Evolutionary conservation across 2,113 vertebrate genomes (phyloP).

Genomic region (Neoarius graeffei): DNA sequence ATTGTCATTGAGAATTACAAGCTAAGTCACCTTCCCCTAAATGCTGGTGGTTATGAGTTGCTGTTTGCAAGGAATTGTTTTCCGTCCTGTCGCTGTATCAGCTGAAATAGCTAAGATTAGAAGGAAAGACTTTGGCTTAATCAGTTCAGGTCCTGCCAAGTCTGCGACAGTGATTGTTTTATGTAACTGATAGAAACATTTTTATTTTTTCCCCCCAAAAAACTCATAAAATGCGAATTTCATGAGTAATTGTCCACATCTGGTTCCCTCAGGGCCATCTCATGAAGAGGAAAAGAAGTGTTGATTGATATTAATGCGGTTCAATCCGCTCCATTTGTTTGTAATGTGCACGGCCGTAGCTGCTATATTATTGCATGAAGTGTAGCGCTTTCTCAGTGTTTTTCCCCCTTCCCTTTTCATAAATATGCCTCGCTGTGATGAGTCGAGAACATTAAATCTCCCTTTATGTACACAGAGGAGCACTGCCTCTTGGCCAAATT

Average conservation of each 20-base stretch:
- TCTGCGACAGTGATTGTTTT: constrained; percentile 16
- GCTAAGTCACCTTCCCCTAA: constrained; percentile 59
- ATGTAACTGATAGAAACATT: not conserved
- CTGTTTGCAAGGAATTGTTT: constrained; percentile 58
- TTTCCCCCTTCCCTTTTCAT: constrained; percentile 56
- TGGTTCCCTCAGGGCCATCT: constrained; percentile 53
- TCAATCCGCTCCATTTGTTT: constrained; percentile 66
- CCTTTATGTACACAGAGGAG: constrained; percentile 66
- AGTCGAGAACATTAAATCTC: constrained; percentile 65
- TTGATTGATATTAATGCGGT: constrained; percentile 65
- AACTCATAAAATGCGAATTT: constrained; percentile 46
- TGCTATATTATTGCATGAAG: constrained; percentile 58
- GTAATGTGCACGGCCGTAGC: constrained; percentile 57
- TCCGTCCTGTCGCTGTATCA: constrained; percentile 50
- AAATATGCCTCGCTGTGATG: constrained; percentile 64
- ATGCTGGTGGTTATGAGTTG: constrained; percentile 52
- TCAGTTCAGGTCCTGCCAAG: not conserved
- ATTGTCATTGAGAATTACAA: constrained; percentile 69
- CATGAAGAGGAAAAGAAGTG: constrained; percentile 52
- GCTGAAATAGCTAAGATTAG: constrained; percentile 60
- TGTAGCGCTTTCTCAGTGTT: constrained; percentile 62
- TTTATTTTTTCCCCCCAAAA: not conserved
- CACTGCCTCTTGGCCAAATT: constrained; percentile 33
- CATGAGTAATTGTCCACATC: constrained; percentile 62
- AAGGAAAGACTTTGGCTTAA: constrained; percentile 49